Percentiles rank a stretch among this genome's conserved stretches.
Evolutionary conservation across 2,888 invertebrate genomes (phyloP).

Genomic region (Aquatica leii): DNA sequence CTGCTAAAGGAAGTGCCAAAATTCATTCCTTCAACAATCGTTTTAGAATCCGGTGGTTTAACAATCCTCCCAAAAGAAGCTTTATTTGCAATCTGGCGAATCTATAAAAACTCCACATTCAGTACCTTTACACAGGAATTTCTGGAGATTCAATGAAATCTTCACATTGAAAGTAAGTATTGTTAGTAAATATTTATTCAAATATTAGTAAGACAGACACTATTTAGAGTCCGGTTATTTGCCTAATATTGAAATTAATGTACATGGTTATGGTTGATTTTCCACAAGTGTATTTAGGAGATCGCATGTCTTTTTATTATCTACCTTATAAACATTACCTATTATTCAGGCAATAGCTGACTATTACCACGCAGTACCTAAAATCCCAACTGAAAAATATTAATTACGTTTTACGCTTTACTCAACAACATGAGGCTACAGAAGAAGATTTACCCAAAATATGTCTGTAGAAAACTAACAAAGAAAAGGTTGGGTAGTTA

Average conservation of each 20-base stretch:
- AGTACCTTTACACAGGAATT: slow-evolving; percentile 65
- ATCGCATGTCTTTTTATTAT: slow-evolving; percentile 56
- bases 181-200: slow-evolving; percentile 59
- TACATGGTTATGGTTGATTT: slow-evolving; percentile 67
- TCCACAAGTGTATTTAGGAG: slow-evolving; percentile 67
- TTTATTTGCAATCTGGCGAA: slow-evolving; percentile 60
- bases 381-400: slow-evolving; percentile 51
- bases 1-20: slow-evolving; percentile 59
- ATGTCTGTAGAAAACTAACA: slow-evolving; percentile 34
- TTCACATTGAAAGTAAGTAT: slow-evolving; percentile 55
- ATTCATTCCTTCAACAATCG: slow-evolving; percentile 55
- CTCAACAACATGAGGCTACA: not conserved
- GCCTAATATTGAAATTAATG: slow-evolving; percentile 63
- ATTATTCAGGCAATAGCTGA: slow-evolving; percentile 63
- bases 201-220: too few relatives aligned
- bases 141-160: slow-evolving; percentile 64
- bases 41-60: slow-evolving; percentile 61
- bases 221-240: too few relatives aligned
- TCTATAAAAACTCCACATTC: slow-evolving; percentile 59
- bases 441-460: slow-evolving; percentile 37
- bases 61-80: slow-evolving; percentile 61
- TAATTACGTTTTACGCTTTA: slow-evolving; percentile 28
- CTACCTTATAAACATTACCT: slow-evolving; percentile 57
- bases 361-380: slow-evolving; percentile 60
- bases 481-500: slow-evolving; percentile 54